Percentiles rank a stretch among this genome's conserved stretches.
These are phyloP conservation scores for Danaus melanippus DNA, from an alignment of 1,140 invertebrate genomes.

Conservation along the genomic window DNA sequence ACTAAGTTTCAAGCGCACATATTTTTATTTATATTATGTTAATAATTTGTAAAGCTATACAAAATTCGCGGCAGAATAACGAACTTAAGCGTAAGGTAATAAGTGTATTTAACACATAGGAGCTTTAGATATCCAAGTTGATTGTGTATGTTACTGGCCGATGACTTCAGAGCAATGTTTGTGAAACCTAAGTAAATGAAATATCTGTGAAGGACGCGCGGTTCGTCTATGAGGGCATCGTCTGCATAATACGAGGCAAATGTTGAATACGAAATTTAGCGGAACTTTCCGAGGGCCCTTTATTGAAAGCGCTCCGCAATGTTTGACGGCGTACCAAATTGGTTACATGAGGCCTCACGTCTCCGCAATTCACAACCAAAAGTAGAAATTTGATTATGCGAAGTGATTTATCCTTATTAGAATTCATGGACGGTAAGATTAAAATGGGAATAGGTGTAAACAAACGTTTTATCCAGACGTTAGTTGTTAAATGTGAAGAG, in stretches of 20 bases:
- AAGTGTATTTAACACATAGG: too few species aligned
- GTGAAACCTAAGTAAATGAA: constrained; percentile 44
- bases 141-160: constrained; percentile 12
- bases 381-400: constrained; percentile 37
- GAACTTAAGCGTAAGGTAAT: too few species aligned
- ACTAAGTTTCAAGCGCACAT: too few species aligned
- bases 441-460: constrained; percentile 55
- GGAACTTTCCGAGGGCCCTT: constrained; percentile 32
- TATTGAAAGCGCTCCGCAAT: constrained; percentile 35
- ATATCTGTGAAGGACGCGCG: constrained; percentile 25
- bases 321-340: constrained; percentile 30
- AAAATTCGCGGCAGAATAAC: too few species aligned
- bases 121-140: too few species aligned
- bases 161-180: constrained; percentile 43
- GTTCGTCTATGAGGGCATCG: constrained; percentile 23
- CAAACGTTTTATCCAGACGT: constrained; percentile 32
- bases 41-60: too few species aligned
- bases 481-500: constrained; percentile 16
- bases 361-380: constrained; percentile 27
- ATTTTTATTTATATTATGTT: too few species aligned
- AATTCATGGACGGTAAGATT: constrained; percentile 48
- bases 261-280: constrained; percentile 39
- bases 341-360: constrained; percentile 29
- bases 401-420: constrained; percentile 48
- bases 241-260: constrained; percentile 39